Conservation (phyloP, 2,888 invertebrate species). For the Oligia latruncula region DNA sequence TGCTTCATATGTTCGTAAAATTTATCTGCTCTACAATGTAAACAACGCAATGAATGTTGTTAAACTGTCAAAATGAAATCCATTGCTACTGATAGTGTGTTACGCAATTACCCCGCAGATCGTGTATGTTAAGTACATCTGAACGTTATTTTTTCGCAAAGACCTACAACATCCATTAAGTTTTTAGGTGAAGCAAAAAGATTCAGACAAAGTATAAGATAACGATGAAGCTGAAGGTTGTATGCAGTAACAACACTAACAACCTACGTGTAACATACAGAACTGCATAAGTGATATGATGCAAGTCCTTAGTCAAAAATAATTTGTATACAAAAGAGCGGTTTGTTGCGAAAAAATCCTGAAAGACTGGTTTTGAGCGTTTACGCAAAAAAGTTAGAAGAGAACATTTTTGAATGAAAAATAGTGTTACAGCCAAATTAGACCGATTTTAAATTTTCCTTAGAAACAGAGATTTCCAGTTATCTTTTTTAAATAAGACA, state of each 20-base stretch:
- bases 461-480: too few relatives aligned
- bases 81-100: too few relatives aligned
- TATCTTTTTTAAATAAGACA: too few relatives aligned
- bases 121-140: background rate
- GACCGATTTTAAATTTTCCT: too few relatives aligned
- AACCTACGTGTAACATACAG: constrained; percentile 1
- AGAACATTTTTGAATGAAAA: too few relatives aligned
- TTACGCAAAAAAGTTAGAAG: too few relatives aligned
- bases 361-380: background rate
- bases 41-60: too few relatives aligned
- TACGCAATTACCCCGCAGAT: too few relatives aligned
- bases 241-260: constrained; percentile 10
- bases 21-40: too few relatives aligned
- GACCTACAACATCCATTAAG: background rate
- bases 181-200: constrained; percentile 17
- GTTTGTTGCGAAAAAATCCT: background rate
- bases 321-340: constrained; percentile 7
- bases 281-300: constrained; percentile 21
- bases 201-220: constrained; percentile 9
- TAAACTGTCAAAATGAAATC: too few relatives aligned
- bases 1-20: too few relatives aligned
- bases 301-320: constrained; percentile 3
- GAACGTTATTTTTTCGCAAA: background rate
- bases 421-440: too few relatives aligned
- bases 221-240: constrained; percentile 4